These are phyloP conservation scores for Anolis apletophallus DNA, from an alignment of 2,797 vertebrate genomes.

Conservation along the genomic window DNA sequence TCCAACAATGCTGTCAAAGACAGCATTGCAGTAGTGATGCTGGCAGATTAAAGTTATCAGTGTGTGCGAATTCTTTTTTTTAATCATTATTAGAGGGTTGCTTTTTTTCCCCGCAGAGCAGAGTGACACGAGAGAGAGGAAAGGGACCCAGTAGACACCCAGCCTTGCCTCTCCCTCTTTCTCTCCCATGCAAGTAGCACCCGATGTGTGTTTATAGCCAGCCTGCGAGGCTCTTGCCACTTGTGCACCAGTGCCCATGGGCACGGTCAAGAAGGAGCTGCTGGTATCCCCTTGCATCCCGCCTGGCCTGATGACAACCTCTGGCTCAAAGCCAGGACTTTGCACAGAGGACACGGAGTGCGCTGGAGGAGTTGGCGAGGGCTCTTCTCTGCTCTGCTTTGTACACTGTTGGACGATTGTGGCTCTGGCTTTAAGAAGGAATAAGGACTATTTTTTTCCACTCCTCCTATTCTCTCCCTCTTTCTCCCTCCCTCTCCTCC, in stretches of 20 bases:
- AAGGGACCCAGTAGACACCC: background rate
- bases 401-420: slow-evolving; percentile 53
- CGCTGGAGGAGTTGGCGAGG: slow-evolving; percentile 58
- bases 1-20: slow-evolving; percentile 1
- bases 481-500: slow-evolving; percentile 38
- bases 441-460: slow-evolving; percentile 11
- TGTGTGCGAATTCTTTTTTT: background rate
- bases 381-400: slow-evolving; percentile 60
- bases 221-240: background rate
- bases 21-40: background rate
- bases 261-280: background rate
- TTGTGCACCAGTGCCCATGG: slow-evolving; percentile 10
- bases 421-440: slow-evolving; percentile 21
- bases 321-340: slow-evolving; percentile 40
- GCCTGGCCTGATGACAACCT: slow-evolving; percentile 17
- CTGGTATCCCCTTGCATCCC: slow-evolving; percentile 6
- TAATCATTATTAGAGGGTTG: background rate
- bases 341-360: background rate
- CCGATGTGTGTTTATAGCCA: background rate
- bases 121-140: background rate
- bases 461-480: slow-evolving; percentile 20
- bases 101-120: background rate
- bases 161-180: background rate
- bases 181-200: background rate
- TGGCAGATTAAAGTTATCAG: background rate